phyloP scores from a whole-genome alignment of 1,140 invertebrate genomes.

The Callitettix versicolor region DNA sequence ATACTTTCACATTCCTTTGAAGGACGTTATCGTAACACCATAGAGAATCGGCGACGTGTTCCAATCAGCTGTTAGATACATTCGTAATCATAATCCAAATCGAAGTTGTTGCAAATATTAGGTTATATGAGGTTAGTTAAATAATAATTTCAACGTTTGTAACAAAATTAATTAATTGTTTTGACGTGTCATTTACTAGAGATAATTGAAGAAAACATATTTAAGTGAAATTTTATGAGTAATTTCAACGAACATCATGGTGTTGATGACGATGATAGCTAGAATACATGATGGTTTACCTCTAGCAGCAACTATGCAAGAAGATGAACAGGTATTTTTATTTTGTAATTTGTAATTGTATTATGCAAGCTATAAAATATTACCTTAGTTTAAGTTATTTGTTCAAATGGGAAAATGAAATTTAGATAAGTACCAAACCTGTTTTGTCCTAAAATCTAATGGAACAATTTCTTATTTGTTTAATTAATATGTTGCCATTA shows the following conservation, averaged over 20 bases:
- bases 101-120: not conserved
- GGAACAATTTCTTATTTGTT: no score
- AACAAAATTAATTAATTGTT: not conserved
- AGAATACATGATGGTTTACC: conserved; percentile 89
- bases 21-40: no score
- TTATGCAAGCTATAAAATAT: no score
- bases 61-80: not conserved
- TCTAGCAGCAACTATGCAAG: conserved; percentile 92
- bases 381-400: no score
- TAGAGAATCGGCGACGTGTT: not conserved
- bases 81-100: no score
- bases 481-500: no score
- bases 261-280: conserved; percentile 94
- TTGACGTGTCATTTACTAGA: not conserved
- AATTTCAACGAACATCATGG: conserved; percentile 52
- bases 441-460: no score
- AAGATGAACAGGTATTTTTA: conserved; percentile 82
- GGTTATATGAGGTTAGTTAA: not conserved
- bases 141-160: not conserved
- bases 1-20: no score
- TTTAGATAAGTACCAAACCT: no score
- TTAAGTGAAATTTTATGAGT: no score
- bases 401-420: no score
- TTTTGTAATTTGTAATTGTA: not conserved
- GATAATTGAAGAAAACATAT: not conserved